These are phyloP conservation scores for Caenorhabditis zanzibari DNA, from an alignment of 2,888 invertebrate species.

Conservation along the genomic window DNA sequence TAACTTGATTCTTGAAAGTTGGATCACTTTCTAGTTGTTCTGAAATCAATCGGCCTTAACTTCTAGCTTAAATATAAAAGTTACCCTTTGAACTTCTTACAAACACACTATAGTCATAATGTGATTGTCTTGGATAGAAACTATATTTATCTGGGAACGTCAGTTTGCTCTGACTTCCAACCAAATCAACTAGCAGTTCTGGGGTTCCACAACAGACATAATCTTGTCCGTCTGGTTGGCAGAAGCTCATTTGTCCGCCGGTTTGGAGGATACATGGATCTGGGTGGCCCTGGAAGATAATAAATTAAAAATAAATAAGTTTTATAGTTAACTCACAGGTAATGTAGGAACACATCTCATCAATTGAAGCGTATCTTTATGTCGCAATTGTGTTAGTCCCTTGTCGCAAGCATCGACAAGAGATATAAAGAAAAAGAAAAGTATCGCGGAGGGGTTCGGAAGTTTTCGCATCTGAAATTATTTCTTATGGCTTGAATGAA, in stretches of 20 bases:
- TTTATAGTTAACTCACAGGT: slow-evolving; percentile 52
- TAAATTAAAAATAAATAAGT: neutral
- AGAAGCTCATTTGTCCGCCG: slow-evolving; percentile 70
- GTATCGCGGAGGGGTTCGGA: neutral
- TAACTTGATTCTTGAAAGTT: slow-evolving; percentile 44
- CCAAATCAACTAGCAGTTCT: slow-evolving; percentile 69
- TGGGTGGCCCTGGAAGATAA: slow-evolving; percentile 67
- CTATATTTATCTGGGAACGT: slow-evolving; percentile 48
- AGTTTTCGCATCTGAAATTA: slow-evolving; percentile 47
- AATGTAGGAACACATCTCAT: slow-evolving; percentile 75
- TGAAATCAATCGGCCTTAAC: neutral
- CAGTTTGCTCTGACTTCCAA: slow-evolving; percentile 64
- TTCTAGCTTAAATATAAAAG: neutral
- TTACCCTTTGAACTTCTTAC: slow-evolving; percentile 44
- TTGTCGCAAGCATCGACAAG: slow-evolving; percentile 65
- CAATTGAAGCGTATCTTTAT: slow-evolving; percentile 67
- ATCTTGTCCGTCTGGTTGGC: slow-evolving; percentile 71
- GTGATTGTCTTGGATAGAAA: slow-evolving; percentile 59
- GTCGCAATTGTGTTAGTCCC: slow-evolving; percentile 72
- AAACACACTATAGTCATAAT: slow-evolving; percentile 64
- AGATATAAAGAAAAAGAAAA: neutral
- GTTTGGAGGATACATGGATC: slow-evolving; percentile 74
- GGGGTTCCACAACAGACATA: slow-evolving; percentile 74
- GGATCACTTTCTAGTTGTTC: slow-evolving; percentile 49
- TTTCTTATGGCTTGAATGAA: too few species aligned